Conservation (phyloP, 2,113 vertebrate species). For the Myotis davidii region DNA sequence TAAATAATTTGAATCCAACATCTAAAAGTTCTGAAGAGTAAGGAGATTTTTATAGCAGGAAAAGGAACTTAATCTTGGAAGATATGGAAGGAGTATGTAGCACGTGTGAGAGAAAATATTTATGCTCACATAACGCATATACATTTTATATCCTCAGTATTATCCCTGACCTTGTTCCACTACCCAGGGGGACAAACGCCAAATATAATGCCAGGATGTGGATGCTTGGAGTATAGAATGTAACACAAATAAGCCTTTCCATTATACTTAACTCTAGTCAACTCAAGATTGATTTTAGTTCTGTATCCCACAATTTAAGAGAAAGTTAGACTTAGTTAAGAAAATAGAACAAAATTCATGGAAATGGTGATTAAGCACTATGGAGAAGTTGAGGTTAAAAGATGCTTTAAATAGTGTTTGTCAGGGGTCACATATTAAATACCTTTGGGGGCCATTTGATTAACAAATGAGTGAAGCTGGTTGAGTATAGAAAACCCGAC, state of each 20-base stretch:
- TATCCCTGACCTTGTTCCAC: background rate
- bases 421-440: background rate
- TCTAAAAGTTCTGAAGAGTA: background rate
- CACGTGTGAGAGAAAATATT: background rate
- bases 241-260: background rate
- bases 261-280: background rate
- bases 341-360: background rate
- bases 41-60: background rate
- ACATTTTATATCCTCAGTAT: background rate
- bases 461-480: background rate
- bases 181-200: background rate
- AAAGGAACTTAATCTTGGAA: constrained; percentile 5
- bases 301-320: background rate
- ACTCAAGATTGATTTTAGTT: background rate
- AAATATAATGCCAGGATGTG: background rate
- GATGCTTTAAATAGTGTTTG: background rate
- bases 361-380: background rate
- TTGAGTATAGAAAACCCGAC: background rate
- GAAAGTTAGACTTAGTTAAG: background rate
- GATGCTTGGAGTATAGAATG: background rate
- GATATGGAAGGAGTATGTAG: background rate
- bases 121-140: background rate
- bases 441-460: background rate
- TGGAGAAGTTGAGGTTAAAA: background rate
- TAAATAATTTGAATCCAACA: background rate